Conservation (phyloP, 2,113 vertebrate genomes). For the Cryptotis parvus region DNA sequence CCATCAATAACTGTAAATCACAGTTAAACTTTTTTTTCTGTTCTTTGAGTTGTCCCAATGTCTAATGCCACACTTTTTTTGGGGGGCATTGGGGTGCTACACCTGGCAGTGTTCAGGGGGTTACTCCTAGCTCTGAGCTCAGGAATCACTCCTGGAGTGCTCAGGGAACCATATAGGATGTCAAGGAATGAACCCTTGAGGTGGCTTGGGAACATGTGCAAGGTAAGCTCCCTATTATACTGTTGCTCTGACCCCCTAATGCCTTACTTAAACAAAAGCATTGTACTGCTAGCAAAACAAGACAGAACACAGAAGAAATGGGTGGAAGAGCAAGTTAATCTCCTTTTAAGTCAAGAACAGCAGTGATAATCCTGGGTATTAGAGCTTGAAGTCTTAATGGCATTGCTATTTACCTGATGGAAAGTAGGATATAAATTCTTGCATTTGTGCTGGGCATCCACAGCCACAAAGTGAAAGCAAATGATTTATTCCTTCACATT, state of each 20-base stretch:
- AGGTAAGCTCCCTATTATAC: too few species aligned
- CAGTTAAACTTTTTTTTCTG: neutral
- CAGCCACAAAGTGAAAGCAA: neutral
- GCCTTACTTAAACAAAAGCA: neutral
- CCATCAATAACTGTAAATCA: too few species aligned
- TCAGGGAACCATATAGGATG: too few species aligned
- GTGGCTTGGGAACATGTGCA: too few species aligned
- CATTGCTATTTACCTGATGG: neutral
- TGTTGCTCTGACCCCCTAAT: too few species aligned
- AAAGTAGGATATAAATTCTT: neutral
- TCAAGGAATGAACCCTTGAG: too few species aligned
- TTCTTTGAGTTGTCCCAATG: neutral
- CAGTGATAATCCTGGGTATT: neutral
- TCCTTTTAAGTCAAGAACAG: neutral
- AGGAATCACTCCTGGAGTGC: too few species aligned
- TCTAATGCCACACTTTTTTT: too few species aligned
- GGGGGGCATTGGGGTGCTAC: too few species aligned
- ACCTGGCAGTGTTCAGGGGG: too few species aligned
- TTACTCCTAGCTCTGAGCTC: too few species aligned
- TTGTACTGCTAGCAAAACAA: conserved; percentile 7
- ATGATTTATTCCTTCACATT: neutral
- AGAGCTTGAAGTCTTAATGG: neutral
- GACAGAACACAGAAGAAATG: neutral
- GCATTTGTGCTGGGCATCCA: neutral
- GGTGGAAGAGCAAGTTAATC: neutral